Evolutionary conservation across 2,797 vertebrate species (phyloP).

Genomic region (Picus viridis): DNA sequence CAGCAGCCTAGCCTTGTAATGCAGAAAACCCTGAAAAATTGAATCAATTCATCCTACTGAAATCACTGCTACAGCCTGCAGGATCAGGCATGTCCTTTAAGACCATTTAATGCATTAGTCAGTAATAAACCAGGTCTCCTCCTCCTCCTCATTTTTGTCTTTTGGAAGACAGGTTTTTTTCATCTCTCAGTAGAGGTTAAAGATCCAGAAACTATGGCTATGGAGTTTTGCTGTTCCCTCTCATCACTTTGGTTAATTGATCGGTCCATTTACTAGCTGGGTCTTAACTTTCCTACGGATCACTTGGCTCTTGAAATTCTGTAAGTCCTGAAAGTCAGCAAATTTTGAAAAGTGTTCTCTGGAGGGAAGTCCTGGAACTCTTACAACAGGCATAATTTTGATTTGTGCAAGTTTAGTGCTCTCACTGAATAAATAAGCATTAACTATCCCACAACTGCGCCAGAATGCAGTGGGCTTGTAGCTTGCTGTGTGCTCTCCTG

Average conservation of each 20-base stretch:
- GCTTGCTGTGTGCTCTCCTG: neutral
- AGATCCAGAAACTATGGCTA: constrained; percentile 22
- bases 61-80: neutral
- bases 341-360: constrained; percentile 52
- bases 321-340: constrained; percentile 56
- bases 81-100: neutral
- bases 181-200: constrained; percentile 27
- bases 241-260: constrained; percentile 64
- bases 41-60: neutral
- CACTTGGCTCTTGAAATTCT: constrained; percentile 54
- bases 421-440: constrained; percentile 62
- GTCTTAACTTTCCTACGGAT: constrained; percentile 63
- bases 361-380: constrained; percentile 67
- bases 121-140: neutral
- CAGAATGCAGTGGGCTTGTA: constrained; percentile 9
- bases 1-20: neutral
- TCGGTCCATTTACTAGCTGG: constrained; percentile 60
- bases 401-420: constrained; percentile 55
- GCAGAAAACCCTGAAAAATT: neutral
- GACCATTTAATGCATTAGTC: neutral
- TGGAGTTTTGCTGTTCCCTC: constrained; percentile 7
- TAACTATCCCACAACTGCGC: constrained; percentile 6
- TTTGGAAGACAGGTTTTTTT: neutral
- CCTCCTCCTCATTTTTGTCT: too few species aligned
- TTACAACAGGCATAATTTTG: constrained; percentile 47